Evolutionary conservation across 1,140 invertebrate genomes (phyloP).

Genomic region (Neotoxoptera formosana): DNA sequence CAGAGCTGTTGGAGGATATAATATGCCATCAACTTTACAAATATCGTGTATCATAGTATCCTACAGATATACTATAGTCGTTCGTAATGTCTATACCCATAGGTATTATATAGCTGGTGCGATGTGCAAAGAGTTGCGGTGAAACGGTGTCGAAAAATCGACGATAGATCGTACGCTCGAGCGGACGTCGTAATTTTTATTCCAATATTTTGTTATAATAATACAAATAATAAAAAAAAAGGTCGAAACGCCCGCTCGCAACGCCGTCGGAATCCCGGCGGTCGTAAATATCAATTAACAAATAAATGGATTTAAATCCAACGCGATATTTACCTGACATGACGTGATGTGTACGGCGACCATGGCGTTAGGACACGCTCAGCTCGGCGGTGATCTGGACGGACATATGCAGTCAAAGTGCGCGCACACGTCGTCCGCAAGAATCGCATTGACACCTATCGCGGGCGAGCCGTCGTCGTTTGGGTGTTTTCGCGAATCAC

Average conservation of each 20-base stretch:
- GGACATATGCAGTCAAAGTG: constrained; percentile 2
- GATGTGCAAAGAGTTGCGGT: background rate
- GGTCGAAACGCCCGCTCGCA: no score
- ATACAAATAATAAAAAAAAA: no score
- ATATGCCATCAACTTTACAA: background rate
- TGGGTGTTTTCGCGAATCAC: constrained; percentile 10
- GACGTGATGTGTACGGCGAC: background rate
- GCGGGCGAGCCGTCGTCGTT: background rate
- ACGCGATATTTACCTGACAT: background rate
- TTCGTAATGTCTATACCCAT: background rate
- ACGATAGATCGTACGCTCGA: background rate
- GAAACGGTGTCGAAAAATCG: background rate
- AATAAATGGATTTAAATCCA: background rate
- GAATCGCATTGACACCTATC: constrained; percentile 32
- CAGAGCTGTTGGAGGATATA: background rate
- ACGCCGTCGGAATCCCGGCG: no score
- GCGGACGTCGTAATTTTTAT: background rate
- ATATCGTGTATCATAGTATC: background rate
- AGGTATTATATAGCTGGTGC: background rate
- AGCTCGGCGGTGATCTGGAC: background rate
- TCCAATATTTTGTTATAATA: background rate
- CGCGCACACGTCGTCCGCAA: constrained; percentile 23
- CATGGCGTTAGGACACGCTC: background rate
- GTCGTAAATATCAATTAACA: no score
- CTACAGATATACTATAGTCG: background rate